Evolutionary conservation across 2,113 vertebrate species (phyloP).

Genomic region (Micromys minutus): DNA sequence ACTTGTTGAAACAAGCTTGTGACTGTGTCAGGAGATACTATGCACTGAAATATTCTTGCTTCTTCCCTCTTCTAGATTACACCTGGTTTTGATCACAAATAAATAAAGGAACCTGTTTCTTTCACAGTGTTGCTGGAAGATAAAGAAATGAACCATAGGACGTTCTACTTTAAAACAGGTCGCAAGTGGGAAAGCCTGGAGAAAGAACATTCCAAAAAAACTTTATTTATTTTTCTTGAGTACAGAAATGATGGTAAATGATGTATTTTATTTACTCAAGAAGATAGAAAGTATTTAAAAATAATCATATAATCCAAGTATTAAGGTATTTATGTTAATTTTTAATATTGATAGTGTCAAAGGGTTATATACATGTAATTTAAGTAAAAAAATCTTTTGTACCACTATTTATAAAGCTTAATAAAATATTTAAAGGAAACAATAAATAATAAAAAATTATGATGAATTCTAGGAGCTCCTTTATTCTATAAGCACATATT

Average conservation of each 20-base stretch:
- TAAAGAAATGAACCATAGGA: neutral
- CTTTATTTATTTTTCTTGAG: neutral
- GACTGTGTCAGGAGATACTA: neutral
- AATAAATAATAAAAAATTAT: neutral
- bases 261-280: neutral
- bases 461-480: neutral
- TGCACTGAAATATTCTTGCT: neutral
- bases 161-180: conserved; percentile 1
- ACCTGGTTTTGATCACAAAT: neutral
- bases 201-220: neutral
- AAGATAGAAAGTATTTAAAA: neutral
- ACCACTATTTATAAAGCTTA: neutral
- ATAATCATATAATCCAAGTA: neutral
- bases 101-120: neutral
- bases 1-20: neutral
- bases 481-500: neutral
- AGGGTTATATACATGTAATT: neutral
- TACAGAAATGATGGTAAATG: neutral
- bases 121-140: neutral
- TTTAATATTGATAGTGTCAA: neutral
- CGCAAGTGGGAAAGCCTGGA: neutral
- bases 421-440: neutral
- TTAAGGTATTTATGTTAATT: neutral
- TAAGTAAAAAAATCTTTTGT: neutral
- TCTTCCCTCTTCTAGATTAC: neutral